A percentile compares a stretch with the other conserved stretches of the same genome.
Conservation (phyloP, 2,113 vertebrate genomes). For the Tapirus terrestris region DNA sequence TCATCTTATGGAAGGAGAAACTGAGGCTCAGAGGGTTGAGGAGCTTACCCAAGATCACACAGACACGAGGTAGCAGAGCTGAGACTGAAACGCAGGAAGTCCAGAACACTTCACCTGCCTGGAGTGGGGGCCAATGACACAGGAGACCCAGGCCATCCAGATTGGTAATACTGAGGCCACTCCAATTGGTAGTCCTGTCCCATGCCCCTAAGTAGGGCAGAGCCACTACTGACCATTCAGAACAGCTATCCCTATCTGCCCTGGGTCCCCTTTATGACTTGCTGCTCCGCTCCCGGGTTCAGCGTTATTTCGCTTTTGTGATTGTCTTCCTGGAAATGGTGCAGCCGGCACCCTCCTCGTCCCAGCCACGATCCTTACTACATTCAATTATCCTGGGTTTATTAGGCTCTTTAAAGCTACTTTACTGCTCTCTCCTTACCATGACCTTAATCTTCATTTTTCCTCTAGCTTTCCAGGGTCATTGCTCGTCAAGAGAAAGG, state of each 20-base stretch:
- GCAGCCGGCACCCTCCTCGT: not conserved
- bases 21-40: not conserved
- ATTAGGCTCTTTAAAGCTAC: constrained; percentile 71
- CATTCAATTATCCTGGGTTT: constrained; percentile 72
- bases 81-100: too few species aligned
- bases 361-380: not conserved
- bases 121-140: rapidly evolving
- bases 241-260: not conserved
- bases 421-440: constrained; percentile 66
- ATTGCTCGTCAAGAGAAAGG: constrained; percentile 72
- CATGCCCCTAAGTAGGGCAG: rapidly evolving
- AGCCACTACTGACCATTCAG: not conserved
- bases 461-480: constrained; percentile 61
- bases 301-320: constrained; percentile 26
- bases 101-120: not conserved
- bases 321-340: not conserved
- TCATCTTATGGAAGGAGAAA: not conserved
- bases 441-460: constrained; percentile 53
- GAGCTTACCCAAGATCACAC: not conserved
- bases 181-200: not conserved
- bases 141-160: rapidly evolving
- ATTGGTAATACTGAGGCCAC: not conserved
- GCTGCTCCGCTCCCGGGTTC: not conserved
- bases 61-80: not conserved
- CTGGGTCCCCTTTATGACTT: not conserved